Conservation (phyloP, 2,888 invertebrate species). For the Tethea ocularis region DNA sequence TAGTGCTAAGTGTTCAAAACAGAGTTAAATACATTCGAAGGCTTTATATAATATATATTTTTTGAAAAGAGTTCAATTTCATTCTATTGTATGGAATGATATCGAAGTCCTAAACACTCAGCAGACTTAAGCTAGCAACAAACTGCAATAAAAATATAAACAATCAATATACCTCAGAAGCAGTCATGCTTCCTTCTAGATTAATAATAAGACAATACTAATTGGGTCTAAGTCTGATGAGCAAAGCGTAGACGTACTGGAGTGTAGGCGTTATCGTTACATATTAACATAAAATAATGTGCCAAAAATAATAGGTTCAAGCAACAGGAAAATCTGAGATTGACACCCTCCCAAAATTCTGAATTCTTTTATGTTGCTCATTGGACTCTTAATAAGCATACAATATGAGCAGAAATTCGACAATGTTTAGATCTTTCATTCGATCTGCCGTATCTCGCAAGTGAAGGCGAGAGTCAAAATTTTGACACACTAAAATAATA, state of each 20-base stretch:
- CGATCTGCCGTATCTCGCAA: constrained; percentile 13
- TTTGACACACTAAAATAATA: constrained; percentile 20
- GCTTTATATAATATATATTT: constrained; percentile 39
- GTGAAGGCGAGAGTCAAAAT: constrained; percentile 17
- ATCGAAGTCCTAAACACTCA: constrained; percentile 36
- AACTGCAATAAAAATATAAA: constrained; percentile 54
- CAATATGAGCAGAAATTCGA: constrained; percentile 10
- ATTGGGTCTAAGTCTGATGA: constrained; percentile 57
- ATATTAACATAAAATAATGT: constrained; percentile 59
- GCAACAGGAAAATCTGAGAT: constrained; percentile 16
- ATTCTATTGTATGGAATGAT: constrained; percentile 51
- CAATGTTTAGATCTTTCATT: constrained; percentile 16
- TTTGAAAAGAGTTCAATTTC: constrained; percentile 46
- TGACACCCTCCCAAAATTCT: constrained; percentile 21
- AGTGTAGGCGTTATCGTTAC: constrained; percentile 41
- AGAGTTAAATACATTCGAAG: constrained; percentile 50
- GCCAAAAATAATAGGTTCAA: constrained; percentile 60
- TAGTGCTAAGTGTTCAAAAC: constrained; percentile 58
- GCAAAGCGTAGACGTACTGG: constrained; percentile 38
- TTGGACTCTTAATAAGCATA: constrained; percentile 33
- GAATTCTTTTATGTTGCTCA: constrained; percentile 36
- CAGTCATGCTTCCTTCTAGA: constrained; percentile 65
- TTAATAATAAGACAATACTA: constrained; percentile 52
- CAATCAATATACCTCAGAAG: constrained; percentile 75
- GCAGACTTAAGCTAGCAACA: constrained; percentile 49